Evolutionary conservation across 1,140 invertebrate species (phyloP).

Genomic region (Nymphalis io): DNA sequence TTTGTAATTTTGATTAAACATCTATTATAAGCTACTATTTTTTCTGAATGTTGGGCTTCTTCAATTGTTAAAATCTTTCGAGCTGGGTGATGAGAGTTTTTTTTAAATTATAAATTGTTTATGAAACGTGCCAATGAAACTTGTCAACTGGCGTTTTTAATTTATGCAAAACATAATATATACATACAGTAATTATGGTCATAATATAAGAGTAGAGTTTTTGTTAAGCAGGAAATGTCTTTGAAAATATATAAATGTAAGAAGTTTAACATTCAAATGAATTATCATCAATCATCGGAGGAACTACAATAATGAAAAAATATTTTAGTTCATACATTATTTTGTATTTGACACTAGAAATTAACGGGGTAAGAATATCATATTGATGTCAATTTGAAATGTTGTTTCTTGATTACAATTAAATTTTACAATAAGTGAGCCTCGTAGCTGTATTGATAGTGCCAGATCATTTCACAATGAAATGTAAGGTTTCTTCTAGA

Average conservation of each 20-base stretch:
- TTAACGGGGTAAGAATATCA: too few relatives aligned
- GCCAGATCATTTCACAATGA: not conserved
- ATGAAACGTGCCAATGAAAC: not conserved
- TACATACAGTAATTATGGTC: not conserved
- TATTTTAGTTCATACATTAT: too few relatives aligned
- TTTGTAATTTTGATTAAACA: too few relatives aligned
- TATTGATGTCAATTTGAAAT: too few relatives aligned
- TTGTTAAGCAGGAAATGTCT: not conserved
- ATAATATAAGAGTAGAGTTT: not conserved
- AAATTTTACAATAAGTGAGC: too few relatives aligned
- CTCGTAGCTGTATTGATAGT: not conserved
- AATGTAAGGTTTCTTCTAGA: not conserved
- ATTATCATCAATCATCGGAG: too few relatives aligned
- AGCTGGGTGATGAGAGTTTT: too few relatives aligned
- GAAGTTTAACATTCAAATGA: not conserved
- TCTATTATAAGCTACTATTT: too few relatives aligned
- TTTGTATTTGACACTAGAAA: too few relatives aligned
- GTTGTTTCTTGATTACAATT: not conserved
- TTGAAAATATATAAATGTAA: constrained; percentile 3
- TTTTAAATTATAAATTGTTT: too few relatives aligned
- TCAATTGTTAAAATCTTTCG: too few relatives aligned
- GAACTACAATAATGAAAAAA: not conserved
- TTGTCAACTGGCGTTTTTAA: not conserved
- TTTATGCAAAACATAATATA: not conserved
- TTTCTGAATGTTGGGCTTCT: too few relatives aligned